These are phyloP conservation scores for Hippotragus niger DNA, from an alignment of 2,113 vertebrate species.

Conservation along the genomic window DNA sequence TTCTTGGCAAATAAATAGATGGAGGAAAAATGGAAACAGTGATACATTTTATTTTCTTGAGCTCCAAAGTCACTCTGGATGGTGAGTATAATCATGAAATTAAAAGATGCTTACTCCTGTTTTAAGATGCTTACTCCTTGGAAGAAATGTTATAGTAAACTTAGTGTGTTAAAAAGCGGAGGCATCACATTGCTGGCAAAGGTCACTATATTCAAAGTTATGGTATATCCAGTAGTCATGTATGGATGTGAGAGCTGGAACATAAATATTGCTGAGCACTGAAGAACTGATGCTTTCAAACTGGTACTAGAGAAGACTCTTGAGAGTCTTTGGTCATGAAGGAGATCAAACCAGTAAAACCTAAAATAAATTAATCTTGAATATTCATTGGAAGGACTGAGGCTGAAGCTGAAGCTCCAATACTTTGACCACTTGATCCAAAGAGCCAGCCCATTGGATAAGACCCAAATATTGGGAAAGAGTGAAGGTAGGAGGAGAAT, in stretches of 20 bases:
- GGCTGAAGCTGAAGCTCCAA: neutral
- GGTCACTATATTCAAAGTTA: neutral
- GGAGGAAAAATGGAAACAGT: neutral
- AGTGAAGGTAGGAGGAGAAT: neutral
- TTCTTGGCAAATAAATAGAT: neutral
- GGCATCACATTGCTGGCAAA: neutral
- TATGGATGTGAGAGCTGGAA: fast-evolving
- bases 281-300: neutral
- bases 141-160: neutral
- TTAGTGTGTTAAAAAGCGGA: neutral
- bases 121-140: neutral
- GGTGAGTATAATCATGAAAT: neutral
- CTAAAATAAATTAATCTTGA: neutral
- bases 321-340: neutral
- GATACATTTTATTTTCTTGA: neutral
- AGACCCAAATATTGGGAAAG: neutral
- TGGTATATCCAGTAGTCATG: neutral
- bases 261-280: neutral
- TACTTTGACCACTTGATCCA: neutral
- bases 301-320: neutral
- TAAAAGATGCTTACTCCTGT: neutral
- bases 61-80: neutral
- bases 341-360: neutral
- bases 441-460: neutral
- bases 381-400: neutral